Base-by-base conservation (phyloP, 2,797 vertebrate species). In the Sebastes kiyomatsui region DNA sequence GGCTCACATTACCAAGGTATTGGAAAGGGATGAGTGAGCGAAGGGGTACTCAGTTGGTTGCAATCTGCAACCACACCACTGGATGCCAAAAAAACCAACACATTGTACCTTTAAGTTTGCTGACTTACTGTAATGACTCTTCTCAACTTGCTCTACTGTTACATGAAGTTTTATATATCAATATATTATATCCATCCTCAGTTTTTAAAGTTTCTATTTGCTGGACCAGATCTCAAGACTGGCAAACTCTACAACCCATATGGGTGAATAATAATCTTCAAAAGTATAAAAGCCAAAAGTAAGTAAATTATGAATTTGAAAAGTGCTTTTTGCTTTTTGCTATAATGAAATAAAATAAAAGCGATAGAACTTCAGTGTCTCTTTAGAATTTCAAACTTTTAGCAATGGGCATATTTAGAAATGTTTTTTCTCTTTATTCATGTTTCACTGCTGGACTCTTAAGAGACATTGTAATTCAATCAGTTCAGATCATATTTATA, bases 1-100 rank as follows among this genome's bases (percentile, higher is more conserved):
- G 14, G 38, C 38, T 42, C 38, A 42, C 6, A 16, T 16, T 42
- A 16, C 38, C 38, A 16, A 1, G 2, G 38, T 42, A 42, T 42
- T 42, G 14, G 38, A 42, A 42, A 42, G 38, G 38, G 6, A 42
- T 42, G 38, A 13, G 38, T 14, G 14, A 13, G 38, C 38, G 38
- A 42, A 42, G 38, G 38, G 38, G 38, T 42, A 42, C 38, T 42
- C 14, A 1, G 35, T 42, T 3, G 38, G 35, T 42, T 3, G 38
- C 38, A 42, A 42, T 42, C 38, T 42, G 38, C 14, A 42, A 42
- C 14, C 38, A 42, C 14, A 42, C 14, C 38, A 16, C 38, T 16
- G 0, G 14, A 42, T 38, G 38, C 38, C 38, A 38, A 0, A 0
- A 38, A 38, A 38, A 0, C 3, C 42, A 46, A 46, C 42, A 46